Conservation (phyloP, 2,888 invertebrate species). For the Pandemis cinnamomeana region DNA sequence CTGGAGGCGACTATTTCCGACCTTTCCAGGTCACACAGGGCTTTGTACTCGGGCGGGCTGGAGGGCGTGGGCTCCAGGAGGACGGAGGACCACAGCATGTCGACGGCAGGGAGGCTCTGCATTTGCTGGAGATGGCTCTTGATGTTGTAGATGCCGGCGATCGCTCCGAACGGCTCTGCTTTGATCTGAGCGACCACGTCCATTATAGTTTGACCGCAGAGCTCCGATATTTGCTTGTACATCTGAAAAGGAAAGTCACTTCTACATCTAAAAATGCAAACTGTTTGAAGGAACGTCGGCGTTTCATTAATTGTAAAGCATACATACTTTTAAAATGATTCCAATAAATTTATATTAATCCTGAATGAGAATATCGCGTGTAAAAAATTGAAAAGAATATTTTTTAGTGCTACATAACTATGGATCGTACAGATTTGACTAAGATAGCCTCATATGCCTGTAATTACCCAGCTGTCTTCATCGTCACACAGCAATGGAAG, state of each 20-base stretch:
- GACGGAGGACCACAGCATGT: conserved; percentile 67
- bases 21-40: conserved; percentile 49
- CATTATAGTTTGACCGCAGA: conserved; percentile 69
- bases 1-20: conserved; percentile 43
- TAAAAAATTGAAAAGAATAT: too few species aligned
- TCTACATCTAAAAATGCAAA: neutral
- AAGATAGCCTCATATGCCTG: too few species aligned
- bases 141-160: conserved; percentile 87
- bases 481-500: too few species aligned
- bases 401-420: too few species aligned
- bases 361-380: too few species aligned
- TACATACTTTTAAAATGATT: too few species aligned
- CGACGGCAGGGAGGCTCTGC: conserved; percentile 57
- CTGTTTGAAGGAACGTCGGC: neutral
- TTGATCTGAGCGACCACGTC: conserved; percentile 79
- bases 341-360: too few species aligned
- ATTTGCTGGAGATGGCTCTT: conserved; percentile 71
- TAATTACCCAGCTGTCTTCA: too few species aligned
- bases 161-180: conserved; percentile 82
- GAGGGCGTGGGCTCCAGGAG: conserved; percentile 59
- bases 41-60: conserved; percentile 65
- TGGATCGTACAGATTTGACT: too few species aligned
- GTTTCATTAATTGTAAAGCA: neutral
- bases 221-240: conserved; percentile 78
- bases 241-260: conserved; percentile 59